Evolutionary conservation across 2,797 vertebrate species (phyloP).

Genomic region (Rhinichthys osculus): DNA sequence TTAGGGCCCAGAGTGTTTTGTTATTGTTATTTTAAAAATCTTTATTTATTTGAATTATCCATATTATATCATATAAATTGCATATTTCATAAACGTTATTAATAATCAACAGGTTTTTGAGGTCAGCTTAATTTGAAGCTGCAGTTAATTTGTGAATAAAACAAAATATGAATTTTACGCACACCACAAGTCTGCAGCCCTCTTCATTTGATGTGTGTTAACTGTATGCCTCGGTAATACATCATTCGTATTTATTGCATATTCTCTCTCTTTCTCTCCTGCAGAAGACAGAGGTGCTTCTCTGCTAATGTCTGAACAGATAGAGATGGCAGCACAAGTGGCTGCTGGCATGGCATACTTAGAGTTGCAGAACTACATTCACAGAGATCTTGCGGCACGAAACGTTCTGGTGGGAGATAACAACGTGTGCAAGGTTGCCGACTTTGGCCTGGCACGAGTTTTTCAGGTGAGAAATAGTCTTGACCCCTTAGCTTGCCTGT

Average conservation of each 20-base stretch:
- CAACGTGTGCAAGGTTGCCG: conserved; percentile 93
- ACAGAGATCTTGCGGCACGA: conserved; percentile 94
- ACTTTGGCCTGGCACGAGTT: conserved; percentile 95
- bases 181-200: not conserved
- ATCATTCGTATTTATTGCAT: not conserved
- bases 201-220: not conserved
- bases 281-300: conserved; percentile 84
- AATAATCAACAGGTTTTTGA: not conserved
- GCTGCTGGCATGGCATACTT: conserved; percentile 95
- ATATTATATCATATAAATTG: too few species aligned
- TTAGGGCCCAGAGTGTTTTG: too few species aligned
- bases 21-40: too few species aligned
- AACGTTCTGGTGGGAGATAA: conserved; percentile 96
- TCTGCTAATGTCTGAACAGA: conserved; percentile 80
- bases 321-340: conserved; percentile 94
- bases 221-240: not conserved
- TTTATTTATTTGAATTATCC: too few species aligned
- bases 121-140: too few species aligned
- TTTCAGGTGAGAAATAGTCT: conserved; percentile 81
- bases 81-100: not conserved
- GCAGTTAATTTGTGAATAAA: too few species aligned
- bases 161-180: too few species aligned
- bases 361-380: conserved; percentile 94
- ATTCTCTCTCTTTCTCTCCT: conserved; percentile 22
- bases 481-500: not conserved